Conservation (phyloP, 1,140 invertebrate genomes). For the Dreissena polymorpha region DNA sequence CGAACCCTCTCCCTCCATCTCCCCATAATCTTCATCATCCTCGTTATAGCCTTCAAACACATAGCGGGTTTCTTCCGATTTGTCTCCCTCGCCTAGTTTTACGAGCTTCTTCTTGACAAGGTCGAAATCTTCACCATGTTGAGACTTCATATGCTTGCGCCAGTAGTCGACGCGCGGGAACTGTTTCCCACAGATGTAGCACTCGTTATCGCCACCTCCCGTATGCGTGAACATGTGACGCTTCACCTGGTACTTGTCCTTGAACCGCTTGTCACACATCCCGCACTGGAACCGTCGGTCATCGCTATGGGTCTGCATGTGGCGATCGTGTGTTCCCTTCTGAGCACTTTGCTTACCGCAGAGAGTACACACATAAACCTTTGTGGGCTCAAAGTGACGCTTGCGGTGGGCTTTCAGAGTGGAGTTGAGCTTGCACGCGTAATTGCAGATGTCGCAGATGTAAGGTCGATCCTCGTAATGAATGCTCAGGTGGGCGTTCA, state of each 20-base stretch:
- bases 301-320: background rate
- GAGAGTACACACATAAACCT: background rate
- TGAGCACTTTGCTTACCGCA: background rate
- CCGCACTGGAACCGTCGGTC: background rate
- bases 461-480: background rate
- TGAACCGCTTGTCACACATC: background rate
- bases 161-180: background rate
- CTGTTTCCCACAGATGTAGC: background rate
- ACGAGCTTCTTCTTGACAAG: background rate
- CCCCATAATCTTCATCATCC: background rate
- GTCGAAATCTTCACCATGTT: background rate
- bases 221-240: background rate
- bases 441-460: background rate
- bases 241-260: slow-evolving; percentile 4
- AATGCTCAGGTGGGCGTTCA: background rate
- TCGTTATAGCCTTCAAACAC: background rate
- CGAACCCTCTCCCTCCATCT: background rate
- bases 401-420: background rate
- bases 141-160: background rate
- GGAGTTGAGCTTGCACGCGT: background rate
- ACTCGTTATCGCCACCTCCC: background rate
- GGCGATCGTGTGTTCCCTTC: background rate
- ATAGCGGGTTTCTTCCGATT: background rate
- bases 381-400: background rate
- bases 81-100: background rate